Conservation (phyloP, 2,113 vertebrate genomes). For the Malurus melanocephalus region DNA sequence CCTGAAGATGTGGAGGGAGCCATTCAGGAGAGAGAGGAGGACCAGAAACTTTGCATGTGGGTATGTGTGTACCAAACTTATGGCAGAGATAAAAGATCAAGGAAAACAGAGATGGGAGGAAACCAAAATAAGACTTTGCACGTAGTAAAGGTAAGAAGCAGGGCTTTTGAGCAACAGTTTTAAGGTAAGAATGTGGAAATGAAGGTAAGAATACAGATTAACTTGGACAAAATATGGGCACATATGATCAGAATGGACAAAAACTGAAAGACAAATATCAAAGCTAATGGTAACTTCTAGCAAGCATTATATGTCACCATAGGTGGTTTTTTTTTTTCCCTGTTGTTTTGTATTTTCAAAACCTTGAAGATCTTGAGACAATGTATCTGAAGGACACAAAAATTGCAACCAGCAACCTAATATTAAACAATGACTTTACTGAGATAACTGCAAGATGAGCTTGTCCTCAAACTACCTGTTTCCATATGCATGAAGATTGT, state of each 20-base stretch:
- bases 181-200: neutral
- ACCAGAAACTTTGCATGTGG: fast-evolving
- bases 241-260: neutral
- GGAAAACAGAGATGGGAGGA: neutral
- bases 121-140: neutral
- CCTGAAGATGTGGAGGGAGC: neutral
- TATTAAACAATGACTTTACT: neutral
- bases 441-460: neutral
- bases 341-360: neutral
- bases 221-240: neutral
- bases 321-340: fast-evolving
- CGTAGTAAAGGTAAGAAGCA: neutral
- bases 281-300: neutral
- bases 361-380: neutral
- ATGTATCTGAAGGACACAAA: neutral
- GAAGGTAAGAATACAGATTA: neutral
- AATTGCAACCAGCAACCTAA: neutral
- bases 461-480: neutral
- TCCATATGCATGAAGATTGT: neutral
- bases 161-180: neutral
- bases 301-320: neutral
- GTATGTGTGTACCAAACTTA: neutral
- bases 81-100: neutral
- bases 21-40: neutral
- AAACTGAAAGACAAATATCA: neutral